phyloP scores from a whole-genome alignment of 2,797 vertebrate genomes.

The Dromococcyx pavoninus region DNA sequence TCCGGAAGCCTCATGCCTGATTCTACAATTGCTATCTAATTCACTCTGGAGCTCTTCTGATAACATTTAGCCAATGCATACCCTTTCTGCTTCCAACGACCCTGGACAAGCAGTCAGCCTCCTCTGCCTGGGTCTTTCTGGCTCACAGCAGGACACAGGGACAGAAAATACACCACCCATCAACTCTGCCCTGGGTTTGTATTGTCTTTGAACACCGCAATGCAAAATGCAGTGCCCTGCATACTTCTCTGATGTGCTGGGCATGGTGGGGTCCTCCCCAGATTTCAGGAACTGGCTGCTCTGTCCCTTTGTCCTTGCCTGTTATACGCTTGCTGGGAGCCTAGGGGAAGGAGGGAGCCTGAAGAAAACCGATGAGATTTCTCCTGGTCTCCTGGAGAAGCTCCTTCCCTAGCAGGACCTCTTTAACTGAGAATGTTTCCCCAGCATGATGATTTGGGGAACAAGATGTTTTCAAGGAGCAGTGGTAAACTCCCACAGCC shows the following conservation, averaged over 20 bases:
- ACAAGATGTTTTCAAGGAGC: background rate
- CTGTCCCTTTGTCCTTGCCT: background rate
- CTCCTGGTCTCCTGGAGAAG: background rate
- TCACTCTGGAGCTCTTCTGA: background rate
- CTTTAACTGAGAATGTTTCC: background rate
- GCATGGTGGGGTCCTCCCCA: background rate
- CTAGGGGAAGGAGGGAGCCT: background rate
- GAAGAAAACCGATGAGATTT: background rate
- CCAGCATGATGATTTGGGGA: background rate
- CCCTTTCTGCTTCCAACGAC: background rate
- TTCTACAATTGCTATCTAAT: background rate
- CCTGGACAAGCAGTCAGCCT: background rate
- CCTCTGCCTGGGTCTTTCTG: background rate
- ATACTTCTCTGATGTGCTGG: background rate
- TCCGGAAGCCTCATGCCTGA: background rate
- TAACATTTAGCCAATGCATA: background rate
- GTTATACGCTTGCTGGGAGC: background rate
- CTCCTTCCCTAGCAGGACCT: background rate
- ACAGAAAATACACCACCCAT: background rate
- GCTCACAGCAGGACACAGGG: background rate
- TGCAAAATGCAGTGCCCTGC: background rate
- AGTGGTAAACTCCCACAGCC: background rate
- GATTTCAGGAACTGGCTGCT: background rate
- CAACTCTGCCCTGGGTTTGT: background rate
- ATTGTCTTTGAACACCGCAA: rapidly evolving